phyloP scores from a whole-genome alignment of 1,140 invertebrate species.

The Chymomyza costata region DNA sequence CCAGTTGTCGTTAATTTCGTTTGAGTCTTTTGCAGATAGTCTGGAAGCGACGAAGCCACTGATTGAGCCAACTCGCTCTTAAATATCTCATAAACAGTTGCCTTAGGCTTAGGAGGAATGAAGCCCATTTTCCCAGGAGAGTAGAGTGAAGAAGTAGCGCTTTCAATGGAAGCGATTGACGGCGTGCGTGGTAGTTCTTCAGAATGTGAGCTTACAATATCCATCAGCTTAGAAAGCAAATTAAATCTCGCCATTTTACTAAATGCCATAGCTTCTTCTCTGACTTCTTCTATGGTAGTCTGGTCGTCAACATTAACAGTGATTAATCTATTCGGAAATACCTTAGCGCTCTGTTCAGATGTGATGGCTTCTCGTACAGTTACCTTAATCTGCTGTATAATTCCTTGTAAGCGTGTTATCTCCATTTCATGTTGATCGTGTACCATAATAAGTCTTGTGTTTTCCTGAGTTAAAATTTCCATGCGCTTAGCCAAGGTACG shows the following conservation, averaged over 20 bases:
- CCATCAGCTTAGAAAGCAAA: constrained; percentile 77
- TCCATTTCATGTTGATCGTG: constrained; percentile 77
- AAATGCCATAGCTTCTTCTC: constrained; percentile 49
- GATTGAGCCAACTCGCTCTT: constrained; percentile 34
- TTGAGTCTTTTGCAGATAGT: constrained; percentile 33
- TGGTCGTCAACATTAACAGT: constrained; percentile 29
- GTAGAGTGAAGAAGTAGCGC: constrained; percentile 62
- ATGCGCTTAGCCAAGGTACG: constrained; percentile 79
- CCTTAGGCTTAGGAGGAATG: constrained; percentile 73
- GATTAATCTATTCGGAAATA: constrained; percentile 53
- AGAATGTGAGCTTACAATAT: constrained; percentile 72
- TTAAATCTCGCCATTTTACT: constrained; percentile 77
- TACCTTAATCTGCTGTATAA: constrained; percentile 78
- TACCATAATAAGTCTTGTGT: constrained; percentile 75
- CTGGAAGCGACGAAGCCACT: constrained; percentile 24
- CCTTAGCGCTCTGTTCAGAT: constrained; percentile 71
- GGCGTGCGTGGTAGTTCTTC: constrained; percentile 41
- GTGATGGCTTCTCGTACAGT: constrained; percentile 79
- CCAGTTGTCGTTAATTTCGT: neutral
- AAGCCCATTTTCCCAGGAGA: constrained; percentile 79
- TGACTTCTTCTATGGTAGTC: constrained; percentile 31
- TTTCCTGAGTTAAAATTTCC: constrained; percentile 76
- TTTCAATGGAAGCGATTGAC: constrained; percentile 71
- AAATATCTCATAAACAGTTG: constrained; percentile 38
- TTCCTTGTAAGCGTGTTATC: constrained; percentile 76